These are phyloP conservation scores for Zaprionus ornatus DNA, from an alignment of 1,140 invertebrate genomes.

Conservation along the genomic window DNA sequence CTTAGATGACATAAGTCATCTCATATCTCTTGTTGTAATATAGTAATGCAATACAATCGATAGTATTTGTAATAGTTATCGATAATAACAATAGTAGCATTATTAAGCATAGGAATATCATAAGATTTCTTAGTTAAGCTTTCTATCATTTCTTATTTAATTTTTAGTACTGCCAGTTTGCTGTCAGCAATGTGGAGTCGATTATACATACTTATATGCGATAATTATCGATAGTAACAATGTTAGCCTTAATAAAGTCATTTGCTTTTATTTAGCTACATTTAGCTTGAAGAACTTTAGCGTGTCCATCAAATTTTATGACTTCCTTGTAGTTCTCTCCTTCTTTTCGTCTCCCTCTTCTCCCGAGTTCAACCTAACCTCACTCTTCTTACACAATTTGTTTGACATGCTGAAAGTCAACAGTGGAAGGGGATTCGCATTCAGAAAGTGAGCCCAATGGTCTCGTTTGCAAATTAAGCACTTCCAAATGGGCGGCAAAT, in stretches of 20 bases:
- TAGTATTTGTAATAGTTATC: too few relatives aligned
- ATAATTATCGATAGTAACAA: background rate
- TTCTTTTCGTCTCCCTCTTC: background rate
- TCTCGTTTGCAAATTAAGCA: slow-evolving; percentile 82
- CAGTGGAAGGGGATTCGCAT: slow-evolving; percentile 45
- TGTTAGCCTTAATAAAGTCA: background rate
- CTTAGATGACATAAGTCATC: too few relatives aligned
- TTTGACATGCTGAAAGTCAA: slow-evolving; percentile 51
- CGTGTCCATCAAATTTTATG: background rate
- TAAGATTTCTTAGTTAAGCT: too few relatives aligned
- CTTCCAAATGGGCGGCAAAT: slow-evolving; percentile 80
- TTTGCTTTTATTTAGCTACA: background rate
- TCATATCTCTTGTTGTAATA: too few relatives aligned
- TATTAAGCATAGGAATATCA: too few relatives aligned
- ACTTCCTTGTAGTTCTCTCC: background rate
- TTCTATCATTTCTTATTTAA: background rate
- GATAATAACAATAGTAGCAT: too few relatives aligned
- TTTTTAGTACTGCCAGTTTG: background rate
- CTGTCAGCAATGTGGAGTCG: background rate
- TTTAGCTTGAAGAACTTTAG: background rate
- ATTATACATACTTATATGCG: background rate
- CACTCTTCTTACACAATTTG: slow-evolving; percentile 41
- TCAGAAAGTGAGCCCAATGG: slow-evolving; percentile 65
- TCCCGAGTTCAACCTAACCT: background rate
- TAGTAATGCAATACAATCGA: too few relatives aligned